Conservation (phyloP, 2,888 invertebrate species). For the Amphipyra berbera region DNA sequence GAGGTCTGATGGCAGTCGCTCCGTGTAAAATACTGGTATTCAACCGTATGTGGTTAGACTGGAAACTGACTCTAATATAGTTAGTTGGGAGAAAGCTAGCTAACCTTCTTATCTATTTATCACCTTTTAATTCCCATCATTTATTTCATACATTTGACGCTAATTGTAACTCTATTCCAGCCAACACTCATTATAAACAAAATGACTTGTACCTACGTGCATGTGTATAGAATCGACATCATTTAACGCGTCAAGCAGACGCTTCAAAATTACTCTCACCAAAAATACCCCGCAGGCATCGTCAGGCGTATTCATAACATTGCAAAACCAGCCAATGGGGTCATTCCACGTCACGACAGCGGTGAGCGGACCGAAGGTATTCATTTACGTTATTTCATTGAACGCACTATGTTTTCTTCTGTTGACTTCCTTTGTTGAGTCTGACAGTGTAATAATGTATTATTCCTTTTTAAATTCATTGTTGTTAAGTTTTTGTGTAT, state of each 20-base stretch:
- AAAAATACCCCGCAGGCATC: slow-evolving; percentile 44
- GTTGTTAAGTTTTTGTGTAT: slow-evolving; percentile 47
- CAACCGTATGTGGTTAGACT: too few relatives aligned
- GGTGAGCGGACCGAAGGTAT: slow-evolving; percentile 68
- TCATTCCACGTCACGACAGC: slow-evolving; percentile 57
- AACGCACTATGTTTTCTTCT: slow-evolving; percentile 45
- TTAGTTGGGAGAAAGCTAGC: too few relatives aligned
- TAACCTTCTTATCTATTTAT: too few relatives aligned
- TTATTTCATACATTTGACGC: too few relatives aligned
- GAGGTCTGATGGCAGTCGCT: too few relatives aligned
- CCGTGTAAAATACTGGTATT: too few relatives aligned
- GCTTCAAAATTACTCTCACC: slow-evolving; percentile 44
- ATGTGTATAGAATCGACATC: slow-evolving; percentile 6
- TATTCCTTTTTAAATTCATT: slow-evolving; percentile 48
- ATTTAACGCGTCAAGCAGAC: slow-evolving; percentile 41
- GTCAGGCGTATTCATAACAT: slow-evolving; percentile 40
- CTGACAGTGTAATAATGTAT: slow-evolving; percentile 52
- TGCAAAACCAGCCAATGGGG: slow-evolving; percentile 55
- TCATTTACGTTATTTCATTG: slow-evolving; percentile 68
- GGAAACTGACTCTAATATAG: too few relatives aligned
- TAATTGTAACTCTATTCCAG: too few relatives aligned
- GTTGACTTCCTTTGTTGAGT: slow-evolving; percentile 48
- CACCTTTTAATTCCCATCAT: too few relatives aligned
- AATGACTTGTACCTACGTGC: slow-evolving; percentile 9
- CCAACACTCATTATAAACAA: not conserved